Percentiles rank a stretch among this genome's conserved stretches.
These are phyloP conservation scores for Zaprionus obscuricornis DNA, from an alignment of 2,888 invertebrate species.

Conservation along the genomic window DNA sequence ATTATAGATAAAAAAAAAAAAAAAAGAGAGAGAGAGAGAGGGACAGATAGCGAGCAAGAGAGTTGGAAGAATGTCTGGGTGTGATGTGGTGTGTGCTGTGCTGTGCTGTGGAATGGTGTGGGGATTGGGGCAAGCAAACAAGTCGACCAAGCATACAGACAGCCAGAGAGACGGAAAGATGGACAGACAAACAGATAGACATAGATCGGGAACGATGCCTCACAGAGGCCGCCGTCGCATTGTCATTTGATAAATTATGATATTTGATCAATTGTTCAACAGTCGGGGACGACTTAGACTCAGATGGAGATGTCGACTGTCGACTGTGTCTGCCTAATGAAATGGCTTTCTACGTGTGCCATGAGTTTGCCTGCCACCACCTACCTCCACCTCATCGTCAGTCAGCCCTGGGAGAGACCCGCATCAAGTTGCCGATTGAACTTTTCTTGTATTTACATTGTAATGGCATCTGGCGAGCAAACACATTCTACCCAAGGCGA, in stretches of 20 bases:
- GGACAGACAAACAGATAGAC: not conserved
- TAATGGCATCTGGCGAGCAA: conserved; percentile 76
- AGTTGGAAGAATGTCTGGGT: too few relatives aligned
- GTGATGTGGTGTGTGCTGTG: not conserved
- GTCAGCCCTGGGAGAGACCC: conserved; percentile 24
- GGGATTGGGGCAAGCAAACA: conserved; percentile 74
- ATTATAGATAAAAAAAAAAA: not conserved
- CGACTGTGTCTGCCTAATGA: conserved; percentile 52
- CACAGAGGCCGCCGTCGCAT: conserved; percentile 70
- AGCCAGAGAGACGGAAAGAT: not conserved
- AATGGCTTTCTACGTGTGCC: conserved; percentile 63
- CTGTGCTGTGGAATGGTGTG: conserved; percentile 45
- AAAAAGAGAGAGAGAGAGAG: conserved; percentile 1
- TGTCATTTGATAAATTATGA: conserved; percentile 80
- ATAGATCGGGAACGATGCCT: conserved; percentile 55
- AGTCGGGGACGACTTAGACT: conserved; percentile 31
- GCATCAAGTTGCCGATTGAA: conserved; percentile 72
- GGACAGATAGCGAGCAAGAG: conserved; percentile 4
- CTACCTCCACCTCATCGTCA: not conserved
- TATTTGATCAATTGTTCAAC: conserved; percentile 80
- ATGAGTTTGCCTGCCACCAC: not conserved
- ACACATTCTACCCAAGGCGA: conserved; percentile 41
- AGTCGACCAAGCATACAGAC: conserved; percentile 27
- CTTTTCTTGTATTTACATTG: conserved; percentile 77
- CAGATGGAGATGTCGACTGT: conserved; percentile 38